phyloP scores from a whole-genome alignment of 2,113 vertebrate species.

The Atrichornis clamosus region DNA sequence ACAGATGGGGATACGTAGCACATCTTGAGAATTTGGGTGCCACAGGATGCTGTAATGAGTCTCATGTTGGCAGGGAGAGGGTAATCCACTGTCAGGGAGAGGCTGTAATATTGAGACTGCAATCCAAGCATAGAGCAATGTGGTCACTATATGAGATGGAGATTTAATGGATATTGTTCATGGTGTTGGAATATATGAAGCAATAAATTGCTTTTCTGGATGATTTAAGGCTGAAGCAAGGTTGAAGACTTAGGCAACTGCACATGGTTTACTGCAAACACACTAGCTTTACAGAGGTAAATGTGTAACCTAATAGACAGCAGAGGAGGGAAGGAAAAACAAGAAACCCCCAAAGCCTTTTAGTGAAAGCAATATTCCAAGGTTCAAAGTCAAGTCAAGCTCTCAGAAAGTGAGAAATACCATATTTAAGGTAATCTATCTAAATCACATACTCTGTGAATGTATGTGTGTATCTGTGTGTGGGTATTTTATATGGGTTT shows the following conservation, averaged over 20 bases:
- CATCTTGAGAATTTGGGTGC: background rate
- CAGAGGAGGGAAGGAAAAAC: background rate
- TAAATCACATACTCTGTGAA: background rate
- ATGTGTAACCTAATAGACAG: background rate
- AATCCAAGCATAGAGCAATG: background rate
- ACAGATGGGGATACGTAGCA: background rate
- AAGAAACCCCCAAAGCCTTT: background rate
- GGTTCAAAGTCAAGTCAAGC: background rate
- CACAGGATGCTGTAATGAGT: background rate
- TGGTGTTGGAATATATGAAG: conserved; percentile 48
- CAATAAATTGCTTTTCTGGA: conserved; percentile 56
- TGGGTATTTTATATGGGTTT: background rate
- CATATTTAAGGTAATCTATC: background rate
- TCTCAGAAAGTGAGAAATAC: background rate
- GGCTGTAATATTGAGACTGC: background rate
- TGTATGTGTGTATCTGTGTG: background rate
- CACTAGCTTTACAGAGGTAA: conserved; percentile 26
- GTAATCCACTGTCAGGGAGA: background rate
- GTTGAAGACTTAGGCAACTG: conserved; percentile 21
- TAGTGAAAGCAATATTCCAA: background rate
- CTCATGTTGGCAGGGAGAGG: rapidly evolving
- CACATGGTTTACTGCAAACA: conserved; percentile 31
- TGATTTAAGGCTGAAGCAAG: conserved; percentile 42
- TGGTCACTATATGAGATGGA: conserved; percentile 24
- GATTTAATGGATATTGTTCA: conserved; percentile 53